Evolutionary conservation across 1,140 invertebrate genomes (phyloP), one percentile per base, ranked within the genome.

Genomic region (Harpegnathos saltator): DNA sequence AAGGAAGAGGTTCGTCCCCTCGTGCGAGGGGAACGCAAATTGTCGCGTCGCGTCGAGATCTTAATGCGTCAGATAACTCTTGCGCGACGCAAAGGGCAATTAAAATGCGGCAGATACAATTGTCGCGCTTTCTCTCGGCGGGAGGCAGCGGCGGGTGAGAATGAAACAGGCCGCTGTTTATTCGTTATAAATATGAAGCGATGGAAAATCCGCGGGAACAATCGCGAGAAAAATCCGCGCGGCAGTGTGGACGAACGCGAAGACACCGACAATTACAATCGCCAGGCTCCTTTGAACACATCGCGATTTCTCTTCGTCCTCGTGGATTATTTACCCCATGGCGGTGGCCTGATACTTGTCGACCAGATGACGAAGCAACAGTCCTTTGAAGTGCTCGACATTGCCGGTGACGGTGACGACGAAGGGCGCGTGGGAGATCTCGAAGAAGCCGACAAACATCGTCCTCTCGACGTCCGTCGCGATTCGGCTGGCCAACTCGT

Each of bases 361-460:
- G 9, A 97, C 96, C 95, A 99, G 97, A 83, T 95, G 95, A 4
- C 94, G 92, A 1, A 98, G 94, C 19, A 99, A 90, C 86, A 96
- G 95, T 63, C 96, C 95, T 85, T 96, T 96, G 54, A 98, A 94
- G 73, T 93, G 94, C 14, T 96, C 95, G 0, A 97, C 96, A 69
- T 96, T 94, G 17, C 95, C 94, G 5, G 97, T 95, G 38, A 99
- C 91, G 0, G 96, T 95, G 29, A 95, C 94, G 44, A 99, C 97
- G 33, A 99, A 95, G 77, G 97, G 96, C 48, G 96, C 96, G 73
- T 97, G 95, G 92, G 97, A 96, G 86, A 99, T 96, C 91, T 98
- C 97, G 92, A 98, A 99, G 92, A 99, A 96, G n/a, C 97, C 98
- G 73, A 97, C 96, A 48, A 96, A 96, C 50, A 97, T 95, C 1